Conservation (phyloP, 2,113 vertebrate species). For the Notarius quadriscutis region DNA sequence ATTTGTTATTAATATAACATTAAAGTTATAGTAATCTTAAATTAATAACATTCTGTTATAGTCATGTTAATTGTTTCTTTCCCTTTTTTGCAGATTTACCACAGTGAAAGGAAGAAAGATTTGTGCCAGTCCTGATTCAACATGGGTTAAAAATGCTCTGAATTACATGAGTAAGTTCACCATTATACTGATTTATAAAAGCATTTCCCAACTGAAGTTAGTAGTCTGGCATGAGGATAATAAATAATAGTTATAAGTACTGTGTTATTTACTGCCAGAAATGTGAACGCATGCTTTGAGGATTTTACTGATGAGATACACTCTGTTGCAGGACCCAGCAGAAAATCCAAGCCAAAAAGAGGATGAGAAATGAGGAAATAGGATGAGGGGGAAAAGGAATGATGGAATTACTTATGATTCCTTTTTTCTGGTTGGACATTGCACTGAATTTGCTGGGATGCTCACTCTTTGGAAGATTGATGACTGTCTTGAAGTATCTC, state of each 20-base stretch:
- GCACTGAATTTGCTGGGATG: background rate
- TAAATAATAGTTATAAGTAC: background rate
- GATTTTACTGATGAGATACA: background rate
- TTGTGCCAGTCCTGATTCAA: constrained; percentile 53
- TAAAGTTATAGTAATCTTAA: background rate
- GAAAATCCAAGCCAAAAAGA: background rate
- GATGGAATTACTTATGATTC: too few species aligned
- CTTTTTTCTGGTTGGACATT: too few species aligned
- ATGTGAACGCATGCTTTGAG: background rate
- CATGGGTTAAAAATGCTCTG: constrained; percentile 53
- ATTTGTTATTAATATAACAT: background rate
- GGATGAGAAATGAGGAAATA: background rate
- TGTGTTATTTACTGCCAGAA: background rate
- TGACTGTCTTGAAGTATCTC: background rate
- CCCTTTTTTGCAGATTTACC: constrained; percentile 53
- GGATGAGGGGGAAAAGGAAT: too few species aligned
- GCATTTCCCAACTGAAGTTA: background rate
- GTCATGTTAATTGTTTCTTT: background rate
- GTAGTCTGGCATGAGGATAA: background rate
- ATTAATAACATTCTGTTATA: background rate
- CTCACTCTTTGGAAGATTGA: background rate
- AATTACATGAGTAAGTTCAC: constrained; percentile 48
- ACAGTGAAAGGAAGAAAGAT: constrained; percentile 42
- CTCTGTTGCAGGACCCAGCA: background rate
- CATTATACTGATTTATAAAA: background rate